A percentile compares a stretch with the other conserved stretches of the same genome.
These are phyloP conservation scores for Synchiropus splendidus DNA, from an alignment of 2,113 vertebrate genomes.

Conservation along the genomic window DNA sequence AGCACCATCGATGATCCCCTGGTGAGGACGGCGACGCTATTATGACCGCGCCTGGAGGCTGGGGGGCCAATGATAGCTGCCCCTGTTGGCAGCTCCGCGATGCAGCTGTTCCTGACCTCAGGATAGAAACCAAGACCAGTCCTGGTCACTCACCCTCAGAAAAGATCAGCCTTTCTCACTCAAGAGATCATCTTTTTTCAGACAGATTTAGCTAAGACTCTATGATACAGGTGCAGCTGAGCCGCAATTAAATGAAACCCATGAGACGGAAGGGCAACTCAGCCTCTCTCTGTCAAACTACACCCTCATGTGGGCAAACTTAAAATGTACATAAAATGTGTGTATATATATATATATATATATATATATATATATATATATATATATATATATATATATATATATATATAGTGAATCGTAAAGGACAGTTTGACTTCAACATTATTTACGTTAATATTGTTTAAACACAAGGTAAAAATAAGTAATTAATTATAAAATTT, in stretches of 20 bases:
- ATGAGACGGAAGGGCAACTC: not conserved
- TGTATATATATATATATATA: not conserved
- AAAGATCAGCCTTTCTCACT: constrained; percentile 16
- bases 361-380: too few species aligned
- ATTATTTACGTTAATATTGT: too few species aligned
- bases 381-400: too few species aligned
- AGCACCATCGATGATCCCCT: constrained; percentile 11
- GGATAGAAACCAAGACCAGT: constrained; percentile 39
- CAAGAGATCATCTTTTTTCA: constrained; percentile 1
- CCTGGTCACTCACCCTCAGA: constrained; percentile 28
- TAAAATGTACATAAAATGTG: constrained; percentile 4
- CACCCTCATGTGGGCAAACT: constrained; percentile 36
- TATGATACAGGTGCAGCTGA: constrained; percentile 3
- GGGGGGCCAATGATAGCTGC: constrained; percentile 45
- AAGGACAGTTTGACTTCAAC: too few species aligned
- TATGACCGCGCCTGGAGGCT: constrained; percentile 35
- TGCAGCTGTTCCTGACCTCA: constrained; percentile 56
- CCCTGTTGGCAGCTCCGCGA: constrained; percentile 38
- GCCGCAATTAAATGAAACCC: not conserved
- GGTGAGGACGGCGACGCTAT: constrained; percentile 25
- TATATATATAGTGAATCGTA: too few species aligned
- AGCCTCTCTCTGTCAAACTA: constrained; percentile 3
- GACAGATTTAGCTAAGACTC: constrained; percentile 1
- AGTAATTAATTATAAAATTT: too few species aligned
- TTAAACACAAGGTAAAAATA: too few species aligned